phyloP scores from a whole-genome alignment of 2,797 vertebrate genomes.

The Salarias fasciatus region DNA sequence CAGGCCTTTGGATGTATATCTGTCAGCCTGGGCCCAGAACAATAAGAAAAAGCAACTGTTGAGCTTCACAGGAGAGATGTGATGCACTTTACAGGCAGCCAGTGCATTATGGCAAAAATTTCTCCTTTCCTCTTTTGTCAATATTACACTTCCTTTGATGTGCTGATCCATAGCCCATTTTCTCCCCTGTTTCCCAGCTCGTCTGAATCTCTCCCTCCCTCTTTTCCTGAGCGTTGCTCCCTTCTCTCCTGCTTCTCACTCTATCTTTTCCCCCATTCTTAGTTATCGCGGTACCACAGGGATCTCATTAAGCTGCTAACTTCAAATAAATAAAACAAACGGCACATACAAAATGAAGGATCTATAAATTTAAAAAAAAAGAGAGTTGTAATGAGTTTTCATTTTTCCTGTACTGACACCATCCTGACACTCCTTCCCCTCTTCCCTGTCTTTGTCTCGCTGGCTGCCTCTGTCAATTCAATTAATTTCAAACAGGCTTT shows the following conservation, averaged over 20 bases:
- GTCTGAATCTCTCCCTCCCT: slow-evolving; percentile 33
- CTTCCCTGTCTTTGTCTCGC: slow-evolving; percentile 72
- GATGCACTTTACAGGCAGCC: slow-evolving; percentile 36
- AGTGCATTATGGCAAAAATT: slow-evolving; percentile 25
- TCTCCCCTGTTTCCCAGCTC: slow-evolving; percentile 43
- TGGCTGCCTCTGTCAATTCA: slow-evolving; percentile 77
- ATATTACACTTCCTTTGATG: slow-evolving; percentile 31
- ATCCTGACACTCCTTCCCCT: slow-evolving; percentile 53
- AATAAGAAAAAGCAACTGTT: slow-evolving; percentile 41
- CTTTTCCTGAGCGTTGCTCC: slow-evolving; percentile 16
- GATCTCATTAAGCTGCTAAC: slow-evolving; percentile 86
- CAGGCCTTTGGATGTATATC: slow-evolving; percentile 61
- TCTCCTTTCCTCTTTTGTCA: slow-evolving; percentile 36
- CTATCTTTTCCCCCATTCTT: slow-evolving; percentile 28
- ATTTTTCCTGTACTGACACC: slow-evolving; percentile 69
- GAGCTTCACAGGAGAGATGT: slow-evolving; percentile 39
- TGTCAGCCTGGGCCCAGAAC: slow-evolving; percentile 40
- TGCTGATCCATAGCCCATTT: slow-evolving; percentile 35
- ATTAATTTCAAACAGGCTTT: slow-evolving; percentile 81
- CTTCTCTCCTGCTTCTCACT: not conserved
- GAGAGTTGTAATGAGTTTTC: slow-evolving; percentile 73
- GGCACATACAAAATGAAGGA: slow-evolving; percentile 78
- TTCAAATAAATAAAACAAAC: slow-evolving; percentile 88
- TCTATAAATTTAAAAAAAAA: slow-evolving; percentile 70
- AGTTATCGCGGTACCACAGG: slow-evolving; percentile 78